These are phyloP conservation scores for Geodia barretti DNA, from an alignment of 37 sponge, comb jelly and placozoan species.

Conservation along the genomic window DNA sequence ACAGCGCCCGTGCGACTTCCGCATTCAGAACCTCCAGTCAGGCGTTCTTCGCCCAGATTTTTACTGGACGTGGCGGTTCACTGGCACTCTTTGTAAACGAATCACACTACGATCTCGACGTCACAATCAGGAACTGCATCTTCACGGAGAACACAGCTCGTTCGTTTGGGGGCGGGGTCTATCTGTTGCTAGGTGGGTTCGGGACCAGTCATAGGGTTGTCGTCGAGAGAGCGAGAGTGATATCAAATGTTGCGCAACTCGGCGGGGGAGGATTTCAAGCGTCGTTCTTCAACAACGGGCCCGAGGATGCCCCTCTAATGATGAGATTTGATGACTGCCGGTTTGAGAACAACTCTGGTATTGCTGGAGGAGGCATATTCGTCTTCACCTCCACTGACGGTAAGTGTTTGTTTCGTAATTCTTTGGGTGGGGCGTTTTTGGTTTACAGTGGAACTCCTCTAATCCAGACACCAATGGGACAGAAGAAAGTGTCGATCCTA, in stretches of 20 bases:
- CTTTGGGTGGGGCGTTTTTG: too few species aligned
- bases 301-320: conserved; percentile 14
- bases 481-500: too few species aligned
- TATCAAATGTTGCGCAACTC: conserved; percentile 17
- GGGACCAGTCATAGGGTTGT: conserved; percentile 10
- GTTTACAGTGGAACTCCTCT: too few species aligned
- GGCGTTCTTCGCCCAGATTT: conserved; percentile 35
- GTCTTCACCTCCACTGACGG: conserved; percentile 20
- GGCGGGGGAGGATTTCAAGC: conserved; percentile 55
- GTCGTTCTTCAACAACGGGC: conserved; percentile 34
- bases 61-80: conserved; percentile 71
- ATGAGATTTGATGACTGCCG: conserved; percentile 12
- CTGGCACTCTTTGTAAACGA: conserved; percentile 58
- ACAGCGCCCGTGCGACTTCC: conserved; percentile 26
- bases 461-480: too few species aligned
- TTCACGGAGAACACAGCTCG: conserved; percentile 46
- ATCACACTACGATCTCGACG: conserved; percentile 14
- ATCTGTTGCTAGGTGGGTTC: conserved; percentile 10
- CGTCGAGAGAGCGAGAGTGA: conserved; percentile 11
- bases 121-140: conserved; percentile 14
- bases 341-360: conserved; percentile 25
- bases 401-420: too few species aligned
- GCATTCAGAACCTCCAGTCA: conserved; percentile 16
- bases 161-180: conserved; percentile 69
- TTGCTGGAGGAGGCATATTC: conserved; percentile 39